These are phyloP conservation scores for Dromas ardeola DNA, from an alignment of 2,113 vertebrate species.

Conservation along the genomic window DNA sequence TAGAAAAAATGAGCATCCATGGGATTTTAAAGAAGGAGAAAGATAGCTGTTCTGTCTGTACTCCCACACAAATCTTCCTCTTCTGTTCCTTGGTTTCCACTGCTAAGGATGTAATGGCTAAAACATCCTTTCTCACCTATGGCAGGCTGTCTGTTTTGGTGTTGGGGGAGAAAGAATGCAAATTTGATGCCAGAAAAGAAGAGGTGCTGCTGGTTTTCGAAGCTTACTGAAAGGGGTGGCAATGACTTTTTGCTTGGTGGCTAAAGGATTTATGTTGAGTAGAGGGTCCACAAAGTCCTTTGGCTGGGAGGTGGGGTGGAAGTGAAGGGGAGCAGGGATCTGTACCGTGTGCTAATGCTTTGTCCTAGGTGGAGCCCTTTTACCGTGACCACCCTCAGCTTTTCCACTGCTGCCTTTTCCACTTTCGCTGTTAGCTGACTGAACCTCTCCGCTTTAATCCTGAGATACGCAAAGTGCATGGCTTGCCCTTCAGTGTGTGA, in stretches of 20 bases:
- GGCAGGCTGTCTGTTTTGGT: neutral
- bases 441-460: neutral
- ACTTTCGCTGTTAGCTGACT: neutral
- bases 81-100: neutral
- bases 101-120: neutral
- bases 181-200: neutral
- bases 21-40: neutral
- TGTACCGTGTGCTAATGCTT: neutral
- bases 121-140: neutral
- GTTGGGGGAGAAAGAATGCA: neutral
- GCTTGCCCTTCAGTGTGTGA: neutral
- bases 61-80: neutral
- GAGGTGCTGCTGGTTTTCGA: neutral
- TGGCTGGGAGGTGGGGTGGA: neutral
- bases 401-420: neutral
- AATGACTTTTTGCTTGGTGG: neutral
- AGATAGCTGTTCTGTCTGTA: neutral
- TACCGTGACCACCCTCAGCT: neutral
- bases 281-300: neutral
- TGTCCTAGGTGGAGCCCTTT: neutral
- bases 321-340: neutral
- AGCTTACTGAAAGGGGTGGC: neutral
- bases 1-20: neutral
- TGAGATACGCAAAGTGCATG: neutral
- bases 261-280: neutral